Conservation (phyloP, 2,888 invertebrate genomes). For the Andrena bicolor region DNA sequence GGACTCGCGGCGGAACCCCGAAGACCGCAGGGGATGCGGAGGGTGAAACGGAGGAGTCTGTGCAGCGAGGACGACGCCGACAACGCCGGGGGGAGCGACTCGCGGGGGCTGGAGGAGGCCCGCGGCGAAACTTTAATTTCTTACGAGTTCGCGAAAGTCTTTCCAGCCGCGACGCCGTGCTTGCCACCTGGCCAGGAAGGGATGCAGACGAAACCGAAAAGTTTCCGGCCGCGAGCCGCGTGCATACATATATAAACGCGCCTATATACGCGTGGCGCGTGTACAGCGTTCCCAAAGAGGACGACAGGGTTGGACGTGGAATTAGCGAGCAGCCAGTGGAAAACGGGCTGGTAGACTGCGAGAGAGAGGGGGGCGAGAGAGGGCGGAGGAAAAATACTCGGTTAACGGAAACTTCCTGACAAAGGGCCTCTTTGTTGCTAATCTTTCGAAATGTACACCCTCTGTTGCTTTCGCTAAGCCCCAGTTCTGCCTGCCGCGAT, state of each 20-base stretch:
- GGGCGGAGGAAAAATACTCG: slow-evolving; percentile 15
- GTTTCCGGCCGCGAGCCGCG: slow-evolving; percentile 31
- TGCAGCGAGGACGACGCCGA: not conserved
- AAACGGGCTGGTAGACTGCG: not conserved
- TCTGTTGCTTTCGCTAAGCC: slow-evolving; percentile 29
- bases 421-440: slow-evolving; percentile 54
- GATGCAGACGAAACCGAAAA: slow-evolving; percentile 65
- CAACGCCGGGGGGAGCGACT: slow-evolving; percentile 40
- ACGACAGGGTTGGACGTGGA: slow-evolving; percentile 5
- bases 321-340: slow-evolving; percentile 21
- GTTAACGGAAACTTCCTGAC: slow-evolving; percentile 42
- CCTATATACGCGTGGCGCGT: not conserved
- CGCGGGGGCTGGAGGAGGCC: slow-evolving; percentile 46
- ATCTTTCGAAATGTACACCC: slow-evolving; percentile 53
- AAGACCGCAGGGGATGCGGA: not conserved
- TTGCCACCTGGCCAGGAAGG: slow-evolving; percentile 51
- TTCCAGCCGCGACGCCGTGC: slow-evolving; percentile 39
- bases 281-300: not conserved
- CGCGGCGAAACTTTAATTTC: slow-evolving; percentile 71
- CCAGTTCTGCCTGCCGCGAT: slow-evolving; percentile 13
- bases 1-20: slow-evolving; percentile 27
- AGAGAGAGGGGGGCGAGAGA: not conserved
- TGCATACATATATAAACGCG: slow-evolving; percentile 58
- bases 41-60: not conserved
- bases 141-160: slow-evolving; percentile 71